Evolutionary conservation across 30 jellyfish, hydroid and myxozoan species (phyloP), one percentile per base, ranked within the genome.

Genomic region (Phacellophora camtschatica): DNA sequence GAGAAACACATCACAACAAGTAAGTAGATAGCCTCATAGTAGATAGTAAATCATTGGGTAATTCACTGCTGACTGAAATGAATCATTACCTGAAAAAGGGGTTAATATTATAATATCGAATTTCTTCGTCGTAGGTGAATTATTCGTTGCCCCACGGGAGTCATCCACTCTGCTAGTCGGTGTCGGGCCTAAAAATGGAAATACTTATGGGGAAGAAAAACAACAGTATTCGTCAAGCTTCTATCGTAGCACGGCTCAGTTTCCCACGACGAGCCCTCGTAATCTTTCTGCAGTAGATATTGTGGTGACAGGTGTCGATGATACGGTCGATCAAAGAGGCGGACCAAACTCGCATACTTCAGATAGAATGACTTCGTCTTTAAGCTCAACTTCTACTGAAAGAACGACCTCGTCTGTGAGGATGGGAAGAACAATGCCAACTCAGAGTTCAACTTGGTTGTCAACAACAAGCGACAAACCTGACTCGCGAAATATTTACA

Each of bases 161-260:
- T 78, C 90, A 0, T 78, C 94, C 5, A 61, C 87, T 7, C 79
- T 70, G 16, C 62, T 69, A 2, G 82, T 88, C 36, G 89, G 79
- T 32, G 82, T 88, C 28, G 83, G 88, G 31, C 88, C 96, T 46
- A 73, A 37, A 33, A 95, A 88, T 22, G 87, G 71, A 46, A 79
- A 64, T 16, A 36, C 54, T 51, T 37, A 76, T 42, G 69, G 11
- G 4, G 73, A 77, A 29, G 77, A 72, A 30, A 45, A 71, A 67
- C 75, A 71, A 51, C 90, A 70, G 25, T 88, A 88, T 41, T 49
- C 83, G 39, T 78, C 95, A 10, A 69, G 90, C 67, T 88, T 76
- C 74, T 88, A 88, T 78, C 89, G 97, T 62, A 66, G 86, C 73
- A 88, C 97, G 1, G 97, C 97, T 0, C 77, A 70, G 41, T 45